Percentiles rank a stretch among this genome's conserved stretches.
phyloP scores from a whole-genome alignment of 1,140 invertebrate species.

The Xylocopa sonorina region DNA sequence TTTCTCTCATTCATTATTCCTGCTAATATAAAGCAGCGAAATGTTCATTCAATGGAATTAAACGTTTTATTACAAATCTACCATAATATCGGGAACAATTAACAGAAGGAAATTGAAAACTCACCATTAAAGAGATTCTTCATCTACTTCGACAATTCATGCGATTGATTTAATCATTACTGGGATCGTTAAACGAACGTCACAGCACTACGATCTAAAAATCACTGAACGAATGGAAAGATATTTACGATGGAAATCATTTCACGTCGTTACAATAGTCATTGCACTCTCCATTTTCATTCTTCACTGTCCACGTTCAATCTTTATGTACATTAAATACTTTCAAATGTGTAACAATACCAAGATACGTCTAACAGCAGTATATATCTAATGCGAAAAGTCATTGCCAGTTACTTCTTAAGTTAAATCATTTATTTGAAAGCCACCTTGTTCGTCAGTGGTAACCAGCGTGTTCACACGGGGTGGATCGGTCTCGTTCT shows the following conservation, averaged over 20 bases:
- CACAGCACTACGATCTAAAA: background rate
- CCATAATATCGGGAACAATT: background rate
- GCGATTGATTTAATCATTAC: background rate
- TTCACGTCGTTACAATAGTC: background rate
- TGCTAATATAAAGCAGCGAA: no score
- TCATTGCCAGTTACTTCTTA: background rate
- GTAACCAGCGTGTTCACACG: constrained; percentile 10
- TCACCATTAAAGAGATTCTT: background rate
- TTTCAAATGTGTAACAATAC: background rate
- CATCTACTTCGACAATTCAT: background rate
- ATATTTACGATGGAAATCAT: background rate
- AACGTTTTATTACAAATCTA: background rate
- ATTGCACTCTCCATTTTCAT: background rate
- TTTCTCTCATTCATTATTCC: background rate
- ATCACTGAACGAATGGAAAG: background rate
- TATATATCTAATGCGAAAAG: background rate
- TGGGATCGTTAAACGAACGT: background rate
- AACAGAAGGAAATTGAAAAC: background rate
- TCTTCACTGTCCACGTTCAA: background rate
- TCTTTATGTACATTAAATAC: constrained; percentile 1
- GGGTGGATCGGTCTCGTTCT: background rate
- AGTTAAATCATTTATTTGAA: background rate
- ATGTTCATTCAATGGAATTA: no score
- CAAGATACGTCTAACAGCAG: background rate
- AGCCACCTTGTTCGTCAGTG: constrained; percentile 19